Conservation (phyloP, 2,797 vertebrate species). For the Lates japonicus region DNA sequence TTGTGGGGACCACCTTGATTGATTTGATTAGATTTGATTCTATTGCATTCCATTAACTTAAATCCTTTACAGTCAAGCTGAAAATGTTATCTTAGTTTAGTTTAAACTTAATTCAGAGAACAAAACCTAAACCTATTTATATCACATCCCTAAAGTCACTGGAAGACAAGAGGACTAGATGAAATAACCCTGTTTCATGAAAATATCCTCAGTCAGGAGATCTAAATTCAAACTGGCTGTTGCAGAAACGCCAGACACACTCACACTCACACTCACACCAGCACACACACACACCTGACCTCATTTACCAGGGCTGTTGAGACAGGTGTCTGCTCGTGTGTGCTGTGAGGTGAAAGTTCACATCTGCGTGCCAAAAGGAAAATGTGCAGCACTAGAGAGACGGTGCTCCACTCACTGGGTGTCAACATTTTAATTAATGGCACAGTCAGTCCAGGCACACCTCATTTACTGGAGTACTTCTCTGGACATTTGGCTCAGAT, state of each 20-base stretch:
- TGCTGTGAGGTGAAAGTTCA: conserved; percentile 75
- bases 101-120: conserved; percentile 25
- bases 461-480: conserved; percentile 77
- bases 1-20: conserved; percentile 25
- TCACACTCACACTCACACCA: conserved; percentile 24
- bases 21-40: conserved; percentile 53
- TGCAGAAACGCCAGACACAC: conserved; percentile 10
- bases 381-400: conserved; percentile 60
- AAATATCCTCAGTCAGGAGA: conserved; percentile 13
- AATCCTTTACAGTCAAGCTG: conserved; percentile 17
- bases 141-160: not conserved
- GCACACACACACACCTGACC: conserved; percentile 51
- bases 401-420: conserved; percentile 45
- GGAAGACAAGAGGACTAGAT: not conserved
- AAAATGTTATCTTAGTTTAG: conserved; percentile 19
- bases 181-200: conserved; percentile 16
- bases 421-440: conserved; percentile 81
- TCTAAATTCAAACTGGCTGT: conserved; percentile 11
- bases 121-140: not conserved
- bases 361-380: conserved; percentile 77
- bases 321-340: conserved; percentile 75
- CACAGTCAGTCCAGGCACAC: conserved; percentile 58
- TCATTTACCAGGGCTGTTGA: conserved; percentile 74
- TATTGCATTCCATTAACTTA: conserved; percentile 24
- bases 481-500: conserved; percentile 65